Evolutionary conservation across 2,797 vertebrate species (phyloP), one percentile per base, ranked within the genome.

Genomic region (Ctenopoma multispine): DNA sequence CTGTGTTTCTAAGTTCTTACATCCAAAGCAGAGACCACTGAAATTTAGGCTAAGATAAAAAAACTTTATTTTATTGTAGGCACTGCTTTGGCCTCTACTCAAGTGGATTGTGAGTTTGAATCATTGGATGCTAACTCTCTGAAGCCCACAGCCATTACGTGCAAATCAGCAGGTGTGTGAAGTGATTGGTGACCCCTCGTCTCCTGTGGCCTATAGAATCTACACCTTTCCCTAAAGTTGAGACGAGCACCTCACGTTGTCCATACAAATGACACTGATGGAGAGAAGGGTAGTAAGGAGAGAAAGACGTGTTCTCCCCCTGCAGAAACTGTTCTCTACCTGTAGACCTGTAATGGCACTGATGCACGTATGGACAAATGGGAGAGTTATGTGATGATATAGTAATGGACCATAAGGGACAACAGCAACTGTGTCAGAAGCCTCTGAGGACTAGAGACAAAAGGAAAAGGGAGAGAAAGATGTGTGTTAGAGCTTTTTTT

Each of bases 1-100:
- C n/a, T 8, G 11, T 71, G 72, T 70, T 78, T 77, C 82, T 78
- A 61, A 38, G 36, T 91, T 86, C 63, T 58, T 63, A 78, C 67
- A 59, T 69, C 54, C 47, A 68, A 77, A 73, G 65, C 77, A 83
- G 74, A 75, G 61, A 75, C 60, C 50, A 68, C 29, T 51, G 24
- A 68, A 41, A 66, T 67, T 61, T 66, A 75, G 72, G 46, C 53
- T 71, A 57, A 56, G 38, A 79, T 69, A 31, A 21, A 69, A n/a
- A 56, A 66, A 49, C 49, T 3, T 69, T 43, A 41, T 60, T 51
- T 74, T 24, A 63, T 40, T n/a, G n/a, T 50, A 75, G 67, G 29
- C 54, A 5, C 17, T 44, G 24, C 50, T 48, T 63, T 72, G 44
- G 61, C 51, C 51, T 77, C 17, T 23, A 12, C 31, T 64, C 17